phyloP scores from a whole-genome alignment of 1,140 invertebrate genomes.

The Charaxes varanes region DNA sequence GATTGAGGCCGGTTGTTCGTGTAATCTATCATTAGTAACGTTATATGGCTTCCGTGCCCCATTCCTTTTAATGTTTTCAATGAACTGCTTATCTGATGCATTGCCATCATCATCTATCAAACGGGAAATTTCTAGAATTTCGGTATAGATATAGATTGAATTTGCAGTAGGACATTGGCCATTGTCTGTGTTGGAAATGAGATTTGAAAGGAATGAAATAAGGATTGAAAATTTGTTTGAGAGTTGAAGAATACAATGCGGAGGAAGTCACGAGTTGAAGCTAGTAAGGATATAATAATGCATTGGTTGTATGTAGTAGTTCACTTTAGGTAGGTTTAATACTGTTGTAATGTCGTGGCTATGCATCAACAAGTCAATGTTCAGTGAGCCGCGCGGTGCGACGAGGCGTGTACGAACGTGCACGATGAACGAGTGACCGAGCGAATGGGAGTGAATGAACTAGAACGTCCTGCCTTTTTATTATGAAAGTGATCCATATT shows the following conservation, averaged over 20 bases:
- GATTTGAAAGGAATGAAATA: no score
- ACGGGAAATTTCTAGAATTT: no score
- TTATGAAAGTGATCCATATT: no score
- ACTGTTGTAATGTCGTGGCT: slow-evolving; percentile 4
- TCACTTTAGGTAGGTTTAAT: not conserved
- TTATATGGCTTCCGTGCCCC: not conserved
- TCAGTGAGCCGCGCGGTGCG: slow-evolving; percentile 10
- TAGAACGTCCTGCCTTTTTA: no score
- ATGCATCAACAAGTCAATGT: slow-evolving; percentile 23
- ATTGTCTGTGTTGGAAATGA: not conserved
- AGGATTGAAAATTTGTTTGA: no score
- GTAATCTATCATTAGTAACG: slow-evolving; percentile 7
- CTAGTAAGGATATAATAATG: no score
- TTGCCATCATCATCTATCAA: no score
- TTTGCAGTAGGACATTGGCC: not conserved
- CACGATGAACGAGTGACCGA: slow-evolving; percentile 14
- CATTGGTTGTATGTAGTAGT: no score
- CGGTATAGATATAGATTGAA: no score
- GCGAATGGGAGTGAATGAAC: slow-evolving; percentile 14
- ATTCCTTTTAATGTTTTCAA: not conserved
- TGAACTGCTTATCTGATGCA: no score
- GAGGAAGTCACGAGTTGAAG: no score
- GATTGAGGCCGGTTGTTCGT: slow-evolving; percentile 9
- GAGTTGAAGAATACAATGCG: no score
- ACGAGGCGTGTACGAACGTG: slow-evolving; percentile 5